A percentile compares a stretch with the other conserved stretches of the same genome.
Evolutionary conservation across 2,113 vertebrate genomes (phyloP).

Genomic region (Cavia aperea): DNA sequence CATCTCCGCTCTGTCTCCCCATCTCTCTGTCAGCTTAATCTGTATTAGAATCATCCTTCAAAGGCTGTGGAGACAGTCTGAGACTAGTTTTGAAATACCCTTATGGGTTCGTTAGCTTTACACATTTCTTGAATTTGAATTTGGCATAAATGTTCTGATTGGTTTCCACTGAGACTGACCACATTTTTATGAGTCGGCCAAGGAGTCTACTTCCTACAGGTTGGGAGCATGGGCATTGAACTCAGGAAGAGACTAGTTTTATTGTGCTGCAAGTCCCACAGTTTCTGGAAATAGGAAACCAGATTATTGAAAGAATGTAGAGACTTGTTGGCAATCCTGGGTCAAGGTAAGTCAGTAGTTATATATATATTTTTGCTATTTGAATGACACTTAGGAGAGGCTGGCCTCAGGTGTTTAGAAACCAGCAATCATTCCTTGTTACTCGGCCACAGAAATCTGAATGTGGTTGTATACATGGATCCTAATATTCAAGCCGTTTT

Average conservation of each 20-base stretch:
- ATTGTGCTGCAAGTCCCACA: not conserved
- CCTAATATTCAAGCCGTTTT: slow-evolving; percentile 51
- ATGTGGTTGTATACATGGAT: slow-evolving; percentile 41
- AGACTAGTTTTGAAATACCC: not conserved
- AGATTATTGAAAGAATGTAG: slow-evolving; percentile 52
- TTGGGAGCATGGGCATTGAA: not conserved
- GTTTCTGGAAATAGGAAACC: slow-evolving; percentile 51
- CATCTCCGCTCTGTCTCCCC: not conserved
- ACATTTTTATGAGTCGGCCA: not conserved
- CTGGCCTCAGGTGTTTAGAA: slow-evolving; percentile 36
- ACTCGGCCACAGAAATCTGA: slow-evolving; percentile 55
- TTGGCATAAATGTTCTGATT: not conserved
- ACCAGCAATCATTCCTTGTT: not conserved
- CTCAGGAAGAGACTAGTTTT: not conserved
- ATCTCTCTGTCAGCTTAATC: not conserved
- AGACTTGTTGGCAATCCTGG: slow-evolving; percentile 53
- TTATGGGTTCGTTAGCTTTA: not conserved
- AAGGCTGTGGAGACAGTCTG: not conserved
- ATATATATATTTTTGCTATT: slow-evolving; percentile 43
- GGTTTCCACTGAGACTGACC: not conserved
- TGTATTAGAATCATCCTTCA: not conserved
- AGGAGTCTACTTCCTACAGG: not conserved
- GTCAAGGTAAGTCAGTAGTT: slow-evolving; percentile 57
- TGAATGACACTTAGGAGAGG: slow-evolving; percentile 41
- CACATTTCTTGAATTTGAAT: not conserved